Evolutionary conservation across 2,113 vertebrate genomes (phyloP).

Genomic region (Cariama cristata): DNA sequence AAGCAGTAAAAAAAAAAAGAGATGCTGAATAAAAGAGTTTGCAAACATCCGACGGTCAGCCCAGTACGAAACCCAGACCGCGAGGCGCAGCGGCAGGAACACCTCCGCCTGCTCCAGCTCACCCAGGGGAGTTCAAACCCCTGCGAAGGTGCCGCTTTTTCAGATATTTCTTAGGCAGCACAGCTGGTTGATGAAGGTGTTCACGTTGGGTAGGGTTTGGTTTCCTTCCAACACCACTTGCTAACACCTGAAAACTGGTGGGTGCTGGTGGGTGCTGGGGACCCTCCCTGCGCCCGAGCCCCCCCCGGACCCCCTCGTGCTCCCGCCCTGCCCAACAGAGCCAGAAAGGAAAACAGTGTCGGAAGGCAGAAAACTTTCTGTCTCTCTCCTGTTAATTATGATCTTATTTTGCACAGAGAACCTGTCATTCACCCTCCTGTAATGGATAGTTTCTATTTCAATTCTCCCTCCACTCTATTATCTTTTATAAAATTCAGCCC

Average conservation of each 20-base stretch:
- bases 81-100: accelerated
- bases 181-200: background rate
- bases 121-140: background rate
- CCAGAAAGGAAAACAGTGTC: background rate
- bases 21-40: background rate
- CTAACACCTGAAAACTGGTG: background rate
- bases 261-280: background rate
- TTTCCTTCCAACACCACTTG: background rate
- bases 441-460: constrained; percentile 78
- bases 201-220: background rate
- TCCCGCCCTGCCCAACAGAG: background rate
- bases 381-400: constrained; percentile 61
- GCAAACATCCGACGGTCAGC: background rate
- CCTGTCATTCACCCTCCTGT: constrained; percentile 60
- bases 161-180: background rate
- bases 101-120: background rate
- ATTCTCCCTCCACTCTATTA: constrained; percentile 68
- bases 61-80: background rate
- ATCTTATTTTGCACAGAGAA: constrained; percentile 53
- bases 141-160: background rate
- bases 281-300: accelerated
- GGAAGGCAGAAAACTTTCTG: background rate
- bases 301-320: accelerated
- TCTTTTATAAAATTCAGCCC: constrained; percentile 70
- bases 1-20: background rate